Conservation (phyloP, 2,888 invertebrate species). For the Serrognathus titanus region DNA sequence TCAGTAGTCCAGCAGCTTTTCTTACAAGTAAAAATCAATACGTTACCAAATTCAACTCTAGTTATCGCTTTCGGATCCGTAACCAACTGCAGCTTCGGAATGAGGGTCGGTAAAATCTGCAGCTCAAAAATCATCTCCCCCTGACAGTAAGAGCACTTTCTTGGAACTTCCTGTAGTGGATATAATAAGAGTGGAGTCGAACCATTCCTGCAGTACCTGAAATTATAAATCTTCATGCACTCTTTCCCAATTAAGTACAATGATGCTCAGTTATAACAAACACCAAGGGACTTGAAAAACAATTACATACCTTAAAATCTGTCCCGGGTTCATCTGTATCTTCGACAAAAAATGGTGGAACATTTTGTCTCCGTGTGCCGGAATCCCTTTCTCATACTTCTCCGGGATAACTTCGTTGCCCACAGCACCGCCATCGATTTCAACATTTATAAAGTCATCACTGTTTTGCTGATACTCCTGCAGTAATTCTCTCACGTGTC, state of each 20-base stretch:
- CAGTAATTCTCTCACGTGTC: conserved; percentile 61
- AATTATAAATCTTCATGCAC: conserved; percentile 28
- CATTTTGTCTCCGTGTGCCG: conserved; percentile 77
- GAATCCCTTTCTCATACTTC: conserved; percentile 73
- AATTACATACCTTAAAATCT: conserved; percentile 68
- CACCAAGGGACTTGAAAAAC: neutral
- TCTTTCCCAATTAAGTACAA: neutral
- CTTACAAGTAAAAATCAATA: conserved; percentile 77
- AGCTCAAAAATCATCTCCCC: conserved; percentile 73
- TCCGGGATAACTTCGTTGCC: conserved; percentile 53
- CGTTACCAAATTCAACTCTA: conserved; percentile 81
- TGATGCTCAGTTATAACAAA: neutral
- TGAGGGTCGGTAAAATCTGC: conserved; percentile 78
- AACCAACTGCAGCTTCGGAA: conserved; percentile 63
- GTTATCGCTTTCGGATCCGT: conserved; percentile 40
- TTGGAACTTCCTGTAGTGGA: conserved; percentile 56
- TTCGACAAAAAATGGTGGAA: conserved; percentile 76
- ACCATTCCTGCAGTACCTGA: conserved; percentile 72
- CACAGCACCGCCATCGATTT: conserved; percentile 14
- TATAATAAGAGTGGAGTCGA: conserved; percentile 65
- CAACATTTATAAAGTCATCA: conserved; percentile 37
- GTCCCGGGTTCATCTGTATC: conserved; percentile 73
- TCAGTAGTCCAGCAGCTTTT: conserved; percentile 80
- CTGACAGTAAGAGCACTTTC: conserved; percentile 67
- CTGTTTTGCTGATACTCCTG: conserved; percentile 58